These are phyloP conservation scores for Drosophila trichaetosa DNA, from an alignment of 2,888 invertebrate genomes.

Conservation along the genomic window DNA sequence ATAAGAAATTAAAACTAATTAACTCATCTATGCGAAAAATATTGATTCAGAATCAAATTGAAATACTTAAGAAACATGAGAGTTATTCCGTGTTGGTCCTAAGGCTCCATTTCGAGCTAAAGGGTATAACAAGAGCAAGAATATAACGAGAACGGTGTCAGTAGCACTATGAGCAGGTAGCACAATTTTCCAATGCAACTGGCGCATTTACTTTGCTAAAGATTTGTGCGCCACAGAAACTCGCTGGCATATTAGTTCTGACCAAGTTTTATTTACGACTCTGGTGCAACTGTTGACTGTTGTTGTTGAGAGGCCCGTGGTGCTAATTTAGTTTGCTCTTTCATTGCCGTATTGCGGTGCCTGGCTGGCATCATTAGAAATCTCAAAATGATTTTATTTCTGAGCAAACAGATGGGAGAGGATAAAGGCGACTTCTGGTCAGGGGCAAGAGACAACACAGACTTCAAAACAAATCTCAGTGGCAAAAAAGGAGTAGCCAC, in stretches of 20 bases:
- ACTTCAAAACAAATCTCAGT: conserved; percentile 55
- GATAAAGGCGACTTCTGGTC: background rate
- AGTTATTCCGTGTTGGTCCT: background rate
- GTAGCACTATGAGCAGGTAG: conserved; percentile 21
- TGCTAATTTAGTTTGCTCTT: conserved; percentile 71
- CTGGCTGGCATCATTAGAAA: conserved; percentile 66
- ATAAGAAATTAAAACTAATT: too few relatives aligned
- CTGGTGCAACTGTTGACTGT: conserved; percentile 40
- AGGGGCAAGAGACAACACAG: conserved; percentile 11
- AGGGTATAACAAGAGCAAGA: conserved; percentile 29
- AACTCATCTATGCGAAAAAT: background rate
- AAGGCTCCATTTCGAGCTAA: background rate
- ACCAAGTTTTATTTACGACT: conserved; percentile 75
- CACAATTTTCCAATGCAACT: conserved; percentile 50
- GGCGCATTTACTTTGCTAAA: conserved; percentile 61
- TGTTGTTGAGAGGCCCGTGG: conserved; percentile 58
- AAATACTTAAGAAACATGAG: background rate
- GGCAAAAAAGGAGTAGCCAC: conserved; percentile 38
- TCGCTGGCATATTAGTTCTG: conserved; percentile 74
- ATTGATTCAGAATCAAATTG: background rate
- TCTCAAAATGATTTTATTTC: conserved; percentile 73
- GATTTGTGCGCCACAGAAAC: conserved; percentile 65
- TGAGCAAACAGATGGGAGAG: conserved; percentile 63
- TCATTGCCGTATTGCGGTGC: conserved; percentile 33
- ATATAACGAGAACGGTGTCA: conserved; percentile 6